A percentile compares a stretch with the other conserved stretches of the same genome.
Conservation (phyloP, 2,113 vertebrate genomes). For the Megaleporinus macrocephalus region DNA sequence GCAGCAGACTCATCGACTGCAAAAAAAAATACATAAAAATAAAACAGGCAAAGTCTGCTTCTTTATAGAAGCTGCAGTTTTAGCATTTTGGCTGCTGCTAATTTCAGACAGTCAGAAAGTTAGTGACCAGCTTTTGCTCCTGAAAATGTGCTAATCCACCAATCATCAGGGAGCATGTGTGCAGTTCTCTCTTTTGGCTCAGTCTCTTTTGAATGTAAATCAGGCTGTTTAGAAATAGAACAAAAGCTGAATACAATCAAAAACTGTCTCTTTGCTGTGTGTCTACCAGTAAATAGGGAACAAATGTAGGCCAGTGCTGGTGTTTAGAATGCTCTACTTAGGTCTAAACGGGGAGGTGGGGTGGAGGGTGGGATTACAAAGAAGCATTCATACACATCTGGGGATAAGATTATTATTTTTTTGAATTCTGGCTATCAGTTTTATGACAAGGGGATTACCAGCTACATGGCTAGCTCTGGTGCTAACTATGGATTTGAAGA, state of each 20-base stretch:
- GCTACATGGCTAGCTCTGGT: not conserved
- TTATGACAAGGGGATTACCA: not conserved
- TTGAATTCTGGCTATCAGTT: slow-evolving; percentile 14
- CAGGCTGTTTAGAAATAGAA: slow-evolving; percentile 40
- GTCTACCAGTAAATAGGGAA: not conserved
- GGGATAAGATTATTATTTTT: slow-evolving; percentile 23
- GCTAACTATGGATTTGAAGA: not conserved
- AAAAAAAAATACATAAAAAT: too few relatives aligned
- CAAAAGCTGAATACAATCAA: slow-evolving; percentile 23
- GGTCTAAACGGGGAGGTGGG: slow-evolving; percentile 4
- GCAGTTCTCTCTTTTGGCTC: slow-evolving; percentile 16
- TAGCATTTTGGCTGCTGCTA: not conserved
- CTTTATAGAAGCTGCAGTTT: not conserved
- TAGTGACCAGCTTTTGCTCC: not conserved
- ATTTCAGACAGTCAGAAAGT: not conserved
- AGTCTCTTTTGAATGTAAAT: slow-evolving; percentile 50
- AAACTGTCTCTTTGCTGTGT: slow-evolving; percentile 1
- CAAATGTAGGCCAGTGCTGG: slow-evolving; percentile 39
- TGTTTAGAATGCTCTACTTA: not conserved
- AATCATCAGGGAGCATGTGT: not conserved
- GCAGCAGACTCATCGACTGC: not conserved
- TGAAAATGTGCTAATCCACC: slow-evolving; percentile 31
- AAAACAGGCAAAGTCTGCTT: not conserved
- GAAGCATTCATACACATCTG: slow-evolving; percentile 36
- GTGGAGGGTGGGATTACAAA: slow-evolving; percentile 14